Evolutionary conservation across 2,888 invertebrate species (phyloP), one percentile per base, ranked within the genome.

Genomic region (Caenorhabditis sp.): DNA sequence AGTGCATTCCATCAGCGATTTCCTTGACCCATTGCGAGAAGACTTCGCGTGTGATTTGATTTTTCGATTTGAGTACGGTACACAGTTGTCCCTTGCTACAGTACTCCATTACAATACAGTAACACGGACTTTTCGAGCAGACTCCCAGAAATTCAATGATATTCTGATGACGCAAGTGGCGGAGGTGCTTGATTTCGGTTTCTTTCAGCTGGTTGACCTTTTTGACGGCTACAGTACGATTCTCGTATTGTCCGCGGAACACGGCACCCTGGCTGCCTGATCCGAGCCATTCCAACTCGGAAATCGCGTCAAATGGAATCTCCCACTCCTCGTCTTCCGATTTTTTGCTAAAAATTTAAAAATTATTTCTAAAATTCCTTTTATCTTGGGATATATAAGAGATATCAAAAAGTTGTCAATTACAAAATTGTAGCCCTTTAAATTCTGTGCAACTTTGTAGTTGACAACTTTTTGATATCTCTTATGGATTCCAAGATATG

Each of bases 31-130:
- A 82, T 15, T 58, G 44, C 0, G 78, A 64, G 22, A 71, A 82
- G 9, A 50, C 40, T 18, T 71, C 53, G 15, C 69, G 61, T 6
- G 50, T 61, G 18, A 72, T 79, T 0, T 11, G 28, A 11, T 53
- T 70, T 18, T 83, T 83, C 20, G 74, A 64, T 89, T 95, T 94
- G 69, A 99, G 94, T 90, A 97, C 95, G 92, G 97, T 96, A 92
- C 96, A 98, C 53, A 99, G 94, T 24, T 97, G 96, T 2, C 98
- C 98, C 90, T 96, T 95, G 2, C 97, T 96, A 92, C 99, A 99
- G 93, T 95, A 99, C 92, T 99, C 99, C 99, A 99, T 99, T 70
- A 99, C 95, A 86, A 99, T 96, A 92, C 97, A 97, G 92, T 95
- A 97, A 89, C 95, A 95, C 0, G 97, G 97, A 6, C 96, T 94